phyloP scores from a whole-genome alignment of 2,888 invertebrate genomes.

The Branchellion lobata region DNA sequence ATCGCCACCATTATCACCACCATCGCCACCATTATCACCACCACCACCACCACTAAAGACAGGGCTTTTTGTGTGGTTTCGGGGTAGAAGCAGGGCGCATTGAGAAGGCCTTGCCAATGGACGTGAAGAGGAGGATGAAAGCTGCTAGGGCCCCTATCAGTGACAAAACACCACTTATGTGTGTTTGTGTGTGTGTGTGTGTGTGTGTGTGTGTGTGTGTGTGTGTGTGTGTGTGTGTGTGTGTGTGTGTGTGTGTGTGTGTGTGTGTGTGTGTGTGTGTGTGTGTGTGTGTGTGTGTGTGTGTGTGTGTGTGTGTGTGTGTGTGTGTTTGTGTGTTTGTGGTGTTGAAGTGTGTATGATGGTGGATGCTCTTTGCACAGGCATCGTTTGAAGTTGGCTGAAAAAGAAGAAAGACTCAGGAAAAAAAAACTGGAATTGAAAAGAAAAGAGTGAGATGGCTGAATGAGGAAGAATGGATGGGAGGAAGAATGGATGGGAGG shows the following conservation, averaged over 20 bases:
- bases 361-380: not conserved
- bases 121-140: too few species aligned
- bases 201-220: slow-evolving; percentile 7
- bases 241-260: slow-evolving; percentile 31
- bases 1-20: not conserved
- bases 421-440: too few species aligned
- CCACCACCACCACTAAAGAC: not conserved
- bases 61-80: too few species aligned
- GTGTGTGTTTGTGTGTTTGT: slow-evolving; percentile 32
- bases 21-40: not conserved
- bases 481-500: not conserved
- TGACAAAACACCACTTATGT: too few species aligned
- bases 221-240: slow-evolving; percentile 25
- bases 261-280: slow-evolving; percentile 35
- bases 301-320: slow-evolving; percentile 33
- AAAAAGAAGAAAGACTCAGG: too few species aligned
- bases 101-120: too few species aligned
- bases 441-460: too few species aligned
- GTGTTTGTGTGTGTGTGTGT: slow-evolving; percentile 11
- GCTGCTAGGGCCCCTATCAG: too few species aligned
- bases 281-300: slow-evolving; percentile 29
- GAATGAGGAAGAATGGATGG: not conserved
- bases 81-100: too few species aligned
- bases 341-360: not conserved
- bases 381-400: too few species aligned